These are phyloP conservation scores for Drosophila mulleri DNA, from an alignment of 2,888 invertebrate species.

Conservation along the genomic window DNA sequence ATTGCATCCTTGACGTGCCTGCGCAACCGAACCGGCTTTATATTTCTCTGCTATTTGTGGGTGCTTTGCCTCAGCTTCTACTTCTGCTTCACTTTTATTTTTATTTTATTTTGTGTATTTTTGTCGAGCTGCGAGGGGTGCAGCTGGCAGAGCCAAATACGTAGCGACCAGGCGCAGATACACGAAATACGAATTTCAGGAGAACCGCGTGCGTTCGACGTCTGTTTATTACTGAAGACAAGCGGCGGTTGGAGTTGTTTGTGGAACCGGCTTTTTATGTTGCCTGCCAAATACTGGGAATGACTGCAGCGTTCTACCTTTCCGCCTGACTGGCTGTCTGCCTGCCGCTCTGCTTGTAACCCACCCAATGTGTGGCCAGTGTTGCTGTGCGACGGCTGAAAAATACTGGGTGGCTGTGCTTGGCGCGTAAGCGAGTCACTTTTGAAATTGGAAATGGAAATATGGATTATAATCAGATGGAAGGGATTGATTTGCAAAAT, in stretches of 20 bases:
- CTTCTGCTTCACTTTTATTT: neutral
- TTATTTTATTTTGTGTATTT: constrained; percentile 4
- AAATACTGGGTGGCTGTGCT: constrained; percentile 16
- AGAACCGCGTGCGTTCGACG: constrained; percentile 74
- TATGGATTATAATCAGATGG: neutral
- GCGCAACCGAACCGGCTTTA: constrained; percentile 68
- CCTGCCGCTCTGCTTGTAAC: neutral
- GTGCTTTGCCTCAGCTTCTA: constrained; percentile 38
- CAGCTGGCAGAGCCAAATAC: constrained; percentile 38
- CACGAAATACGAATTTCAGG: constrained; percentile 9
- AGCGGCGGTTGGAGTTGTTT: constrained; percentile 56
- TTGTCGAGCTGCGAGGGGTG: constrained; percentile 17
- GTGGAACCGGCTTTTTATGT: constrained; percentile 61
- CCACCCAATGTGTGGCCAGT: constrained; percentile 40
- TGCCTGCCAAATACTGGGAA: constrained; percentile 52
- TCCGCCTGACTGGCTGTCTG: neutral
- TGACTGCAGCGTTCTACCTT: neutral
- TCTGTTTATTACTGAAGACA: constrained; percentile 74
- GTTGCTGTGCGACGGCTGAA: constrained; percentile 56
- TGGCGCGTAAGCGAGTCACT: constrained; percentile 38
- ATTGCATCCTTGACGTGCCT: constrained; percentile 67
- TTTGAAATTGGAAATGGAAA: constrained; percentile 14
- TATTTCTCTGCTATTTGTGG: constrained; percentile 50
- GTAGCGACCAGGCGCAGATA: constrained; percentile 23
- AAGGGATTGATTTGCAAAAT: too few species aligned